Base-by-base conservation (phyloP, 2,113 vertebrate genomes). In the Coreoperca whiteheadi region DNA sequence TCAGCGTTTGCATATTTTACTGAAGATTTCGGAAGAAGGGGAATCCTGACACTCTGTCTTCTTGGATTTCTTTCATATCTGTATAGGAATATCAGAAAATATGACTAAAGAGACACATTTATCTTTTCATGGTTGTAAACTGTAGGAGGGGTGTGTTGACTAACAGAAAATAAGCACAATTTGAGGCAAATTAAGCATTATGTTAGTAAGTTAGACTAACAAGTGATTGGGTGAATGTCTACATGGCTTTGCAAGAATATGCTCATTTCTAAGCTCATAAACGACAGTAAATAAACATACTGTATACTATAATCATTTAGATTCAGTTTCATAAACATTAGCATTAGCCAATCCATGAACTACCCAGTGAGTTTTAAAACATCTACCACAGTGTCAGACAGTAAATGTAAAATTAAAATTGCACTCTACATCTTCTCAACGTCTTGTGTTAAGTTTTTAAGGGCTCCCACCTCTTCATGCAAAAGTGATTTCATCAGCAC, bases 401-500 rank as follows among this genome's bases (percentile, higher is more conserved):
- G 66, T 56, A 63, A 57, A 67, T 80, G 54, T 80, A 34, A 67
- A 86, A 64, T 72, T 85, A 18, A 91, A 85, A 92, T 92, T 89
- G 82, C 59, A 72, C 57, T 65, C 46, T 87, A 79, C 76, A 70
- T 84, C 72, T 77, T 64, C 69, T 37, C 54, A 64, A 16, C 23
- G 60, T 76, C 65, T 79, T 75, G 66, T 83, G 81, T 56, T 46
- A 11, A 72, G 69, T 65, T 82, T 91, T 66, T 86, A 57, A 46
- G 79, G 77, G 56, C 82, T 80, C n/a, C 34, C 71, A 46, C 34
- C 66, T 86, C 77, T 91, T 82, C 86, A 85, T 90, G 75, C 85
- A 89, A 80, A 89, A 89, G 57, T 50, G 64, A 77, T 87, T 87
- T 83, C 76, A 88, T 92, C 90, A 92, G 83, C 75, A 91, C 43